Conservation (phyloP, 2,888 invertebrate genomes). For the Parnassius orleans region DNA sequence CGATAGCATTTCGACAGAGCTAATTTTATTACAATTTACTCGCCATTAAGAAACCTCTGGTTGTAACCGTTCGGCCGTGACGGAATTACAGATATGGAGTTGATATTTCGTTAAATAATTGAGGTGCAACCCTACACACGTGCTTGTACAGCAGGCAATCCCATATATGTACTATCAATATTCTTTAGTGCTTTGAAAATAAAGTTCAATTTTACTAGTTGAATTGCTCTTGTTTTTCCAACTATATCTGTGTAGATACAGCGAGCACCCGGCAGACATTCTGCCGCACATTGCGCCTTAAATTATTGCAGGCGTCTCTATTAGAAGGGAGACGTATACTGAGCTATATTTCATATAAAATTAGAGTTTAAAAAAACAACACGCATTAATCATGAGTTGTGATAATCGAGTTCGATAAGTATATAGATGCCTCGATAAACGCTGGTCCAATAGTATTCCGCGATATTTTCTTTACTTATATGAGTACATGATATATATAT, state of each 20-base stretch:
- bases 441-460: too few relatives aligned
- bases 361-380: too few relatives aligned
- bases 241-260: slow-evolving; percentile 14
- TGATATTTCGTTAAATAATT: slow-evolving; percentile 19
- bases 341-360: background rate
- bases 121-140: slow-evolving; percentile 17
- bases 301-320: slow-evolving; percentile 25
- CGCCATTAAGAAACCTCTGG: slow-evolving; percentile 6
- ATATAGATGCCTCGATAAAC: too few relatives aligned
- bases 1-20: background rate
- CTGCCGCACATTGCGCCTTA: slow-evolving; percentile 25
- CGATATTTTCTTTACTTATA: too few relatives aligned
- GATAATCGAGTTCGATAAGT: too few relatives aligned
- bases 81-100: slow-evolving; percentile 9
- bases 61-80: slow-evolving; percentile 2
- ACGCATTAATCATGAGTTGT: too few relatives aligned
- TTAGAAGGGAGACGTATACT: slow-evolving; percentile 19
- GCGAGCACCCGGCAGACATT: slow-evolving; percentile 25
- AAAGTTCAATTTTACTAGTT: slow-evolving; percentile 15
- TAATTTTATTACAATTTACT: background rate
- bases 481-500: too few relatives aligned
- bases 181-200: slow-evolving; percentile 1
- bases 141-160: slow-evolving; percentile 9
- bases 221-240: slow-evolving; percentile 9
- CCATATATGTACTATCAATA: background rate